Percentiles rank a stretch among this genome's conserved stretches.
Evolutionary conservation across 2,113 vertebrate genomes (phyloP).

Genomic region (Tetrao urogallus): DNA sequence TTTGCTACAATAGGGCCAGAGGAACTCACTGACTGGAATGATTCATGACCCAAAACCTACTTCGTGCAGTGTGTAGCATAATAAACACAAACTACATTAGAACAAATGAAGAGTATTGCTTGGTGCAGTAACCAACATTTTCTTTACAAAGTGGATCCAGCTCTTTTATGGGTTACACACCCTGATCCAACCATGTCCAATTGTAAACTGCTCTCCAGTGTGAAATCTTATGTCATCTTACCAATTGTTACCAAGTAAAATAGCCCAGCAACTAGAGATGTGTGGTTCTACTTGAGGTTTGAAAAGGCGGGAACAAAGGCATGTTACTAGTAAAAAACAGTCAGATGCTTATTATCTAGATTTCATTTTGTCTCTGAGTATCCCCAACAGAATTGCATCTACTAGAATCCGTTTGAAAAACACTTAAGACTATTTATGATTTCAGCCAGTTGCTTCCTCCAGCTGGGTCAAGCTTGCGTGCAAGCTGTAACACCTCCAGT

Average conservation of each 20-base stretch:
- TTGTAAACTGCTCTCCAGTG: background rate
- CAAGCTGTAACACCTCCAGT: background rate
- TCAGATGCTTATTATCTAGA: constrained; percentile 8
- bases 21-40: background rate
- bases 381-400: background rate
- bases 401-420: background rate
- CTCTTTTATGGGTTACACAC: background rate
- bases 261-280: background rate
- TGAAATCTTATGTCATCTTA: background rate
- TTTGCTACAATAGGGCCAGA: background rate
- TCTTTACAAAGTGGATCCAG: background rate
- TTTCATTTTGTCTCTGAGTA: background rate
- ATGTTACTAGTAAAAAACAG: background rate
- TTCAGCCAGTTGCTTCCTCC: constrained; percentile 1
- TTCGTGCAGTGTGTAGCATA: background rate
- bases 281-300: constrained; percentile 2
- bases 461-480: background rate
- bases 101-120: background rate
- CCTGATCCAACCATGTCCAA: background rate
- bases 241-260: background rate
- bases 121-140: background rate
- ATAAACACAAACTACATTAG: background rate
- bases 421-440: background rate
- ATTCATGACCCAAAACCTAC: background rate
- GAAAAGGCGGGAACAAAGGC: background rate